phyloP scores from a whole-genome alignment of 2,888 invertebrate species.

The Philopedon plagiatum region DNA sequence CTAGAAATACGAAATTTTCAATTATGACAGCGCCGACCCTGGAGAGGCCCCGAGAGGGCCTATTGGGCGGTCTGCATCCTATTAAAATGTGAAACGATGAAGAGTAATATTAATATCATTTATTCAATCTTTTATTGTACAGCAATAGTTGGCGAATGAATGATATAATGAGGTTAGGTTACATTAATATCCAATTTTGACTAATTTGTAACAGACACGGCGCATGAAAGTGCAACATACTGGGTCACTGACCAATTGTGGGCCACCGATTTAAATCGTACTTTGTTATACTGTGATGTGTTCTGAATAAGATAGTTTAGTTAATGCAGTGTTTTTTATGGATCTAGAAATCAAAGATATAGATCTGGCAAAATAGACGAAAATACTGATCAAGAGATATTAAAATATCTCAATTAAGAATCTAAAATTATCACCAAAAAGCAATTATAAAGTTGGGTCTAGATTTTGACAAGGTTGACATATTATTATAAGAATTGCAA shows the following conservation, averaged over 20 bases:
- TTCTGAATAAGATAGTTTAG: not conserved
- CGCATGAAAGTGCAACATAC: slow-evolving; percentile 16
- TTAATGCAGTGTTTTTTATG: not conserved
- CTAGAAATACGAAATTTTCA: too few species aligned
- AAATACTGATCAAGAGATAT: not conserved
- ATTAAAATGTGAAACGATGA: too few species aligned
- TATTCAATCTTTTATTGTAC: not conserved
- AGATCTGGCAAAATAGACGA: not conserved
- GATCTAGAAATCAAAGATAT: not conserved
- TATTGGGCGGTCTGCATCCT: too few species aligned
- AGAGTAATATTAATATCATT: not conserved
- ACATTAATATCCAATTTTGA: slow-evolving; percentile 14
- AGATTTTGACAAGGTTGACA: too few species aligned
- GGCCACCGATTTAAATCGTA: not conserved
- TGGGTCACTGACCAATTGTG: slow-evolving; percentile 22
- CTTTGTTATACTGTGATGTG: not conserved
- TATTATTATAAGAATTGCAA: too few species aligned
- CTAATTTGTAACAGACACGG: slow-evolving; percentile 6
- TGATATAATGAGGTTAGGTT: slow-evolving; percentile 32
- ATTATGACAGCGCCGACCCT: too few species aligned
- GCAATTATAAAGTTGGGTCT: too few species aligned
- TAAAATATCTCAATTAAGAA: too few species aligned
- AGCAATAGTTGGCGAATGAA: slow-evolving; percentile 17
- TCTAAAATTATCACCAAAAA: too few species aligned
- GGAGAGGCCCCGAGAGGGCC: too few species aligned